A percentile compares a stretch with the other conserved stretches of the same genome.
phyloP scores from a whole-genome alignment of 2,113 vertebrate species.

The Lethenteron reissneri region DNA sequence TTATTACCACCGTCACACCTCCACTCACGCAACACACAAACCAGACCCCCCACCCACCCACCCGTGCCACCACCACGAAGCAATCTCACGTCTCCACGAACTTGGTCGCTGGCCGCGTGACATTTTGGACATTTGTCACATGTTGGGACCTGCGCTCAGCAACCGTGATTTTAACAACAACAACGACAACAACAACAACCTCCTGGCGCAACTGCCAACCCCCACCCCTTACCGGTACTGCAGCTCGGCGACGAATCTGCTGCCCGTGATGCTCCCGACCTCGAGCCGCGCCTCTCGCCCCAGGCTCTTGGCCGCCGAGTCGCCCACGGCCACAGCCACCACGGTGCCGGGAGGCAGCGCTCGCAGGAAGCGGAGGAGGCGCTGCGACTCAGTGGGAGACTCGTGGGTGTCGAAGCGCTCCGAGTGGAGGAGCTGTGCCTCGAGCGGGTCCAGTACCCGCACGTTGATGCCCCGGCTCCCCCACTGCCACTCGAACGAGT shows the following conservation, averaged over 20 bases:
- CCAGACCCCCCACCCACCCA: too few species aligned
- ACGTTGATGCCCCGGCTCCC: constrained; percentile 18
- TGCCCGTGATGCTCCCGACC: constrained; percentile 12
- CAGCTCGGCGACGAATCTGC: constrained; percentile 12
- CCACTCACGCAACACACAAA: too few species aligned
- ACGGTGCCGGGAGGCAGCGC: constrained; percentile 11
- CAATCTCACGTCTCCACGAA: too few species aligned
- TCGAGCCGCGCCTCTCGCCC: constrained; percentile 10
- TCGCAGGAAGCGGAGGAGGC: constrained; percentile 11
- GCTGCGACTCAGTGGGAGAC: constrained; percentile 11
- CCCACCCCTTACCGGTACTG: constrained; percentile 18
- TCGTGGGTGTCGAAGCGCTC: constrained; percentile 16
- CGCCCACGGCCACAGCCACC: constrained; percentile 14
- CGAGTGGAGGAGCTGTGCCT: constrained; percentile 11
- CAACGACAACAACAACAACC: too few species aligned
- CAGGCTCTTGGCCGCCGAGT: constrained; percentile 16
- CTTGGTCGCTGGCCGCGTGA: too few species aligned
- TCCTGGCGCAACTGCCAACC: too few species aligned
- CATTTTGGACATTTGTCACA: too few species aligned
- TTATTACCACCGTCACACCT: too few species aligned
- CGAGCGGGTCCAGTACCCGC: constrained; percentile 15
- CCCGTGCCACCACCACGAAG: too few species aligned
- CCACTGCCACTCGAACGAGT: constrained; percentile 16
- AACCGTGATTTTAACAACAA: too few species aligned
- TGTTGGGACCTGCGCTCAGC: too few species aligned